These are phyloP conservation scores for Ormyrus labotus DNA, from an alignment of 2,888 invertebrate species.

Conservation along the genomic window DNA sequence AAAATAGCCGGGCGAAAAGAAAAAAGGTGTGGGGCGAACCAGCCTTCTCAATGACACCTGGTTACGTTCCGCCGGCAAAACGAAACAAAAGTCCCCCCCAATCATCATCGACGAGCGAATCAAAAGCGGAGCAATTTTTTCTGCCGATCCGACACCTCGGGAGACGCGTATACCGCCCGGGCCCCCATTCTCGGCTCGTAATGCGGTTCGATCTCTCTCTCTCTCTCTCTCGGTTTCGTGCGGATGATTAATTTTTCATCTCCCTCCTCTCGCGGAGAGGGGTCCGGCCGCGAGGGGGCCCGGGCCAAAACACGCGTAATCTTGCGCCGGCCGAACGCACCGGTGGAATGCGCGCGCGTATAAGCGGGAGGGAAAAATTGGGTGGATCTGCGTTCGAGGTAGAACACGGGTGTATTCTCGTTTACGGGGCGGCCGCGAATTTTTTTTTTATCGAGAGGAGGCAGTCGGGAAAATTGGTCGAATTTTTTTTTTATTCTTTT, in stretches of 20 bases:
- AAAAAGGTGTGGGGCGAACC: too few relatives aligned
- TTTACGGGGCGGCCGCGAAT: background rate
- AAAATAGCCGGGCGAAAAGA: too few relatives aligned
- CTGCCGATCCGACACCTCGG: conserved; percentile 14
- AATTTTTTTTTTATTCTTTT: background rate
- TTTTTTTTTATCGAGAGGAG: too few relatives aligned
- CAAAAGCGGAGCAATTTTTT: conserved; percentile 32
- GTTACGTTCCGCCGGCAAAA: too few relatives aligned
- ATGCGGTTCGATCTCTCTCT: conserved; percentile 12
- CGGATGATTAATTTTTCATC: conserved; percentile 44
- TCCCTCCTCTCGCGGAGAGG: background rate
- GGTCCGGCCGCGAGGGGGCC: too few relatives aligned
- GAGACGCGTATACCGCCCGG: too few relatives aligned
- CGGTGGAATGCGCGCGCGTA: conserved; percentile 17
- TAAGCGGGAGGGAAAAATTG: conserved; percentile 12
- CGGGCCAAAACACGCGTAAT: conserved; percentile 47
- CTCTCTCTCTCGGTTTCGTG: background rate
- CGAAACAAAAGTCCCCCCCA: too few relatives aligned
- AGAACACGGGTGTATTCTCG: background rate
- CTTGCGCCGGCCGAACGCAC: conserved; percentile 19
- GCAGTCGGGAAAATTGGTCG: background rate
- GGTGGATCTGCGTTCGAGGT: background rate
- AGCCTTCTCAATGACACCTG: too few relatives aligned
- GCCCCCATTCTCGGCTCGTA: background rate
- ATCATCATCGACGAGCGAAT: background rate